phyloP scores from a whole-genome alignment of 92 coral and sea anemone genomes.

The Paragorgia papillata region DNA sequence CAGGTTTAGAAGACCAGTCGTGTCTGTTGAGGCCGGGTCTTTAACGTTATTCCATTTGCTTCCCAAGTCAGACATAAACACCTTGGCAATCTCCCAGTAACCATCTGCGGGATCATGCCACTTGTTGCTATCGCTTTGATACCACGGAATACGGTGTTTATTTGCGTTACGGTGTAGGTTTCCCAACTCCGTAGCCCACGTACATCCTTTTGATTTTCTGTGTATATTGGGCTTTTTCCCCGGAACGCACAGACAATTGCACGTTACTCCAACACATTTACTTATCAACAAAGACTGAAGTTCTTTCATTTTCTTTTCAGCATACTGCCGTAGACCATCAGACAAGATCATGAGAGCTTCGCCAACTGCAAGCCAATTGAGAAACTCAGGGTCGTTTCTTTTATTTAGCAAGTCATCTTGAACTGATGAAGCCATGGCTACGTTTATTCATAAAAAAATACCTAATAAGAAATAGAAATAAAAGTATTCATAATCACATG shows the following conservation, averaged over 20 bases:
- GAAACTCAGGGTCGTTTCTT: slow-evolving; percentile 46
- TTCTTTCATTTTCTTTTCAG: slow-evolving; percentile 39
- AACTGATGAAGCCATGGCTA: no score
- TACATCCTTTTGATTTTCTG: slow-evolving; percentile 59
- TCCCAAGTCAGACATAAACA: slow-evolving; percentile 75
- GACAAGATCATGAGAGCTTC: slow-evolving; percentile 59
- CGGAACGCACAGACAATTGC: slow-evolving; percentile 51
- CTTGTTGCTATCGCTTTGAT: slow-evolving; percentile 64
- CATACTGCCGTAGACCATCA: slow-evolving; percentile 59
- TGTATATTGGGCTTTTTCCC: slow-evolving; percentile 52
- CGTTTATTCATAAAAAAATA: no score
- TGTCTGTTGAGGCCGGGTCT: slow-evolving; percentile 68
- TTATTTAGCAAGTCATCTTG: no score
- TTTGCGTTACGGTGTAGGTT: slow-evolving; percentile 32
- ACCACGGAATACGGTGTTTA: slow-evolving; percentile 64
- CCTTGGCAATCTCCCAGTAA: slow-evolving; percentile 81
- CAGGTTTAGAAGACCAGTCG: slow-evolving; percentile 70
- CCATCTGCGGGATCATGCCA: slow-evolving; percentile 77
- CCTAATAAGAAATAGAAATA: no score
- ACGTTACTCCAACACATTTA: neutral
- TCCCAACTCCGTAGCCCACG: slow-evolving; percentile 71
- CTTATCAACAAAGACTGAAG: slow-evolving; percentile 24
- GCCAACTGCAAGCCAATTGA: slow-evolving; percentile 83
- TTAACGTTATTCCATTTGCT: slow-evolving; percentile 31
- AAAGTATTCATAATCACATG: no score